These are phyloP conservation scores for Gallinago stenura DNA, from an alignment of 2,797 vertebrate genomes.

Conservation along the genomic window DNA sequence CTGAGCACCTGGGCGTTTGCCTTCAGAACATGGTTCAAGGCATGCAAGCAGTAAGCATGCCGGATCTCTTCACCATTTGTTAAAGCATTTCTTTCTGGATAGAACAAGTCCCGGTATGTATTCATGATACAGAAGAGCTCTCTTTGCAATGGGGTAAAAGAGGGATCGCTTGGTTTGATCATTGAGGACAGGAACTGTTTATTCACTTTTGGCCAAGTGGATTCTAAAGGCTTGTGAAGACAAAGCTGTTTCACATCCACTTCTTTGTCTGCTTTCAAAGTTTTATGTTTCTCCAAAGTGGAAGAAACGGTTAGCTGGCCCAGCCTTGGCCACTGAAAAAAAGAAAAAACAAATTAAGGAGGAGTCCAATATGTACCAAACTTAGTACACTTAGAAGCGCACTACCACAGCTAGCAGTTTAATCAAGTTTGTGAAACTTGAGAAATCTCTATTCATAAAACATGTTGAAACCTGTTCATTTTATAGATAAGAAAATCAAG, in stretches of 20 bases:
- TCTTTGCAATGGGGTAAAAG: slow-evolving; percentile 85
- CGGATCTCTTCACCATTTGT: slow-evolving; percentile 85
- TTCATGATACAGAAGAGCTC: slow-evolving; percentile 92
- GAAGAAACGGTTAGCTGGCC: slow-evolving; percentile 84
- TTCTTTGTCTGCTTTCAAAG: slow-evolving; percentile 76
- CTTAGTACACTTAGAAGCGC: not conserved
- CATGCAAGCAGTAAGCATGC: slow-evolving; percentile 90
- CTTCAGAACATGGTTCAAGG: slow-evolving; percentile 93
- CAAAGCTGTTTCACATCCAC: slow-evolving; percentile 77
- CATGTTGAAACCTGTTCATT: not conserved
- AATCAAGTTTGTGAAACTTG: not conserved
- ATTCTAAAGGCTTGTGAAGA: slow-evolving; percentile 88
- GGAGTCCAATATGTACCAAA: not conserved
- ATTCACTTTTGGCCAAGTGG: slow-evolving; percentile 84
- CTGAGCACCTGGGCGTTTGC: slow-evolving; percentile 90
- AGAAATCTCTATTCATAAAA: not conserved
- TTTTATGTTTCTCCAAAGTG: slow-evolving; percentile 79
- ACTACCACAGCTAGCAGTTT: not conserved
- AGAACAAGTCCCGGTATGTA: slow-evolving; percentile 91
- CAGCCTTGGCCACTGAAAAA: slow-evolving; percentile 87
- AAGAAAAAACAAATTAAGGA: not conserved
- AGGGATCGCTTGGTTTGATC: not conserved
- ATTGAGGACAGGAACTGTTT: slow-evolving; percentile 58
- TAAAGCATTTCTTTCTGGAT: slow-evolving; percentile 85
- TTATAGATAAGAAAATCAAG: not conserved